These are phyloP conservation scores for Helleia helle DNA, from an alignment of 2,888 invertebrate species.

Conservation along the genomic window DNA sequence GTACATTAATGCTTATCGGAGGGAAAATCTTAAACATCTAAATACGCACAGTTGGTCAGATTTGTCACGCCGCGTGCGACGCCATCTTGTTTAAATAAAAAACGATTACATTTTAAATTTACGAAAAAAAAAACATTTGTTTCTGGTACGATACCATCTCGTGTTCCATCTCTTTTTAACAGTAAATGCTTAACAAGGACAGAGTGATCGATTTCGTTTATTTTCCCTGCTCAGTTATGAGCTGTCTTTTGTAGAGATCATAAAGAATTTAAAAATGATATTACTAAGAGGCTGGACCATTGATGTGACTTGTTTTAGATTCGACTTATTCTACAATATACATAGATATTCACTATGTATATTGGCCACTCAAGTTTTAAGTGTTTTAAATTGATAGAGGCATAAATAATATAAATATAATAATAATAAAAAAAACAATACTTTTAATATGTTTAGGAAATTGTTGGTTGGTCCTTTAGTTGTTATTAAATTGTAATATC, in stretches of 20 bases:
- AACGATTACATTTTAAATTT: constrained; percentile 37
- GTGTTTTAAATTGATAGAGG: too few relatives aligned
- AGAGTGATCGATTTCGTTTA: constrained; percentile 22
- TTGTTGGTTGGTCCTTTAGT: too few relatives aligned
- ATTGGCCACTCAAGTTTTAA: too few relatives aligned
- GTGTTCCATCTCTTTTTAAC: constrained; percentile 15
- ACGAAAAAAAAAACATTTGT: constrained; percentile 42
- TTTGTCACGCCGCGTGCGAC: constrained; percentile 50
- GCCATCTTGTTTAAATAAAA: constrained; percentile 34
- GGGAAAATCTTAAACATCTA: constrained; percentile 3
- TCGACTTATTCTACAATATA: background rate
- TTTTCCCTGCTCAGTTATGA: constrained; percentile 35
- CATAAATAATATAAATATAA: too few relatives aligned
- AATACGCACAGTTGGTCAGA: constrained; percentile 13
- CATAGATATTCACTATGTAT: background rate
- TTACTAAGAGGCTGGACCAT: constrained; percentile 30
- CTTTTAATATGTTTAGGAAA: too few relatives aligned
- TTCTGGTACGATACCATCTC: constrained; percentile 39
- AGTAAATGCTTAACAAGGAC: constrained; percentile 24
- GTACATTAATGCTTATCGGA: constrained; percentile 5
- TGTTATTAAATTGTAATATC: too few relatives aligned
- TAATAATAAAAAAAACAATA: too few relatives aligned
- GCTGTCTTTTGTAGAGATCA: constrained; percentile 34
- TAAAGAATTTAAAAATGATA: constrained; percentile 57
- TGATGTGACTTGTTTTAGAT: background rate